Percentiles rank a stretch among this genome's conserved stretches.
These are phyloP conservation scores for Pomatostomus ruficeps DNA, from an alignment of 2,113 vertebrate genomes.

Conservation along the genomic window DNA sequence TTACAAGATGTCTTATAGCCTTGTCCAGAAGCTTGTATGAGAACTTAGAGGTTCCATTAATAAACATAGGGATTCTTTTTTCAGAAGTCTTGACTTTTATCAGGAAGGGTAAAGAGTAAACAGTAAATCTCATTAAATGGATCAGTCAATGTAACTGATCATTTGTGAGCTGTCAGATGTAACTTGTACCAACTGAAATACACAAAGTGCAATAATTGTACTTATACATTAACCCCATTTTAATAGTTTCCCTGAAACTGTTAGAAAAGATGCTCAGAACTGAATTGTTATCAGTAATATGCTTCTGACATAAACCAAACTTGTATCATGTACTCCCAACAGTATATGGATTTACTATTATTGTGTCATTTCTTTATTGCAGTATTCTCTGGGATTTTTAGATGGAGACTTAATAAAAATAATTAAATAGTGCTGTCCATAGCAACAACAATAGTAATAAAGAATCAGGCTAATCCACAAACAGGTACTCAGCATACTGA, in stretches of 20 bases:
- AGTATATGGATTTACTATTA: neutral
- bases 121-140: neutral
- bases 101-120: neutral
- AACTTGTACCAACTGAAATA: neutral
- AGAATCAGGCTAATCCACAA: neutral
- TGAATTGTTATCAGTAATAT: neutral
- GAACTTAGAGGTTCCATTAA: neutral
- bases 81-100: neutral
- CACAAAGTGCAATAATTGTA: neutral
- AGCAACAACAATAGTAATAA: neutral
- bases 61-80: neutral
- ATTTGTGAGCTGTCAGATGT: neutral
- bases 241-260: neutral
- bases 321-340: neutral
- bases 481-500: neutral
- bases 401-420: neutral
- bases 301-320: neutral
- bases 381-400: neutral
- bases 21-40: neutral
- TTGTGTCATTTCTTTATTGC: neutral
- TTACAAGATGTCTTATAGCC: neutral
- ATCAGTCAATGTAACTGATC: neutral
- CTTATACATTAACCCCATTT: neutral
- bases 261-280: neutral
- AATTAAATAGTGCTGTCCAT: neutral